Evolutionary conservation across 2,797 vertebrate genomes (phyloP), one percentile per base, ranked within the genome.

Genomic region (Alectoris magna): DNA sequence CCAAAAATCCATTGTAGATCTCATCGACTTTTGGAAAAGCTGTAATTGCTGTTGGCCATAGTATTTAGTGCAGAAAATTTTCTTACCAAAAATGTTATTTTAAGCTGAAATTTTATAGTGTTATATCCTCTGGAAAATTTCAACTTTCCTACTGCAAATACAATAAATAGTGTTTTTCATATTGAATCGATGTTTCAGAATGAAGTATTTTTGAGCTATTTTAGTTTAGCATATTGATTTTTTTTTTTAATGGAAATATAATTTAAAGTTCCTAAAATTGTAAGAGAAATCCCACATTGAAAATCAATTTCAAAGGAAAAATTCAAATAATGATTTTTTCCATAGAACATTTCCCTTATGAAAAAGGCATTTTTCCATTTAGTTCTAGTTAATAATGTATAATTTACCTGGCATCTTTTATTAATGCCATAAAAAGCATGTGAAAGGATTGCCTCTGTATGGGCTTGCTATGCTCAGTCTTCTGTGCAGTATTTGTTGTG

Each of bases 61-160:
- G 51, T 36, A 92, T 69, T 87, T 59, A 86, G 55, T 56, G 27
- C 24, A 88, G 64, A 86, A 79, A 24, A 86, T 53, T 84, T 91
- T 93, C 80, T 88, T 86, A 88, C n/a, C 26, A 76, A 91, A 84
- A 90, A 41, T 43, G 51, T 15, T 34, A 2, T 24, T 73, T 84
- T 90, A 82, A 70, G 60, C 14, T 51, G n/a, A 51, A 36, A 89
- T 90, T 93, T 93, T 85, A 55, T 87, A 66, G 19, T 4, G 8
- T 87, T 91, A 55, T 84, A 92, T 95, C 70, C 48, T 73, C 43
- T 88, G 91, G 91, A 95, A 94, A 93, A 88, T 79, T 94, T 94
- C 77, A 77, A 91, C 92, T 96, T 96, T 79, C 58, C 63, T 4
- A 2, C 16, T 63, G 85, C 24, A 86, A 44, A 78, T 43, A 29